A percentile compares a stretch with the other conserved stretches of the same genome.
These are phyloP conservation scores for Calycopis cecrops DNA, from an alignment of 1,140 invertebrate species.

Conservation along the genomic window DNA sequence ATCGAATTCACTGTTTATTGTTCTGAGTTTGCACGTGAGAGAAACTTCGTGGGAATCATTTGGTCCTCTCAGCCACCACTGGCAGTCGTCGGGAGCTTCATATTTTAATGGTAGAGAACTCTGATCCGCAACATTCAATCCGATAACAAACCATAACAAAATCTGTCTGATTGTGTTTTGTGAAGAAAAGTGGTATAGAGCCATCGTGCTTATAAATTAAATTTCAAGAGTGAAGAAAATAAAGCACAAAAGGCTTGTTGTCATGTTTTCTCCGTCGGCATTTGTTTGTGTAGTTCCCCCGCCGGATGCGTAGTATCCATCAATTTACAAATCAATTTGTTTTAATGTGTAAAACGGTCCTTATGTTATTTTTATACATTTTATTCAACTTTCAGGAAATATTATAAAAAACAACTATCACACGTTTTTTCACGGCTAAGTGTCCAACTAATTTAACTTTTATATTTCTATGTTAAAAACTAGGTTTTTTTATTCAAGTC, in stretches of 20 bases:
- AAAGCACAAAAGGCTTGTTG: conserved; percentile 63
- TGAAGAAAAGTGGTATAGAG: conserved; percentile 42
- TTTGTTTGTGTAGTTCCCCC: conserved; percentile 61
- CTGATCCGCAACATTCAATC: conserved; percentile 65
- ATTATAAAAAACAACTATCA: neutral
- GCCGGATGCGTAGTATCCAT: conserved; percentile 69
- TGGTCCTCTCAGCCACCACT: conserved; percentile 80
- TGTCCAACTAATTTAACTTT: conserved; percentile 10
- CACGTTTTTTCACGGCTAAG: conserved; percentile 1
- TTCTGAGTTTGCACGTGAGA: conserved; percentile 85
- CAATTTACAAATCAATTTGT: conserved; percentile 65
- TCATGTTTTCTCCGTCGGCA: conserved; percentile 73
- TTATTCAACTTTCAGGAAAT: conserved; percentile 15
- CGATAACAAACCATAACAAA: conserved; percentile 64
- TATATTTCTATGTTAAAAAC: conserved; percentile 19
- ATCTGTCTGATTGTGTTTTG: conserved; percentile 52
- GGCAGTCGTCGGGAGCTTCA: conserved; percentile 89
- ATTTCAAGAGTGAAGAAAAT: conserved; percentile 71
- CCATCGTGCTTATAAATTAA: conserved; percentile 64
- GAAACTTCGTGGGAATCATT: conserved; percentile 81
- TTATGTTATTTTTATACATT: conserved; percentile 47
- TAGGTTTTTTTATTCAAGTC: conserved; percentile 26
- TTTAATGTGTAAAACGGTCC: conserved; percentile 49
- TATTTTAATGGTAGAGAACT: conserved; percentile 79
- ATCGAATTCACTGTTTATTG: conserved; percentile 88